Percentiles rank a stretch among this genome's conserved stretches.
phyloP scores from a whole-genome alignment of 2,888 invertebrate genomes.

The Cantharis flavilabris region DNA sequence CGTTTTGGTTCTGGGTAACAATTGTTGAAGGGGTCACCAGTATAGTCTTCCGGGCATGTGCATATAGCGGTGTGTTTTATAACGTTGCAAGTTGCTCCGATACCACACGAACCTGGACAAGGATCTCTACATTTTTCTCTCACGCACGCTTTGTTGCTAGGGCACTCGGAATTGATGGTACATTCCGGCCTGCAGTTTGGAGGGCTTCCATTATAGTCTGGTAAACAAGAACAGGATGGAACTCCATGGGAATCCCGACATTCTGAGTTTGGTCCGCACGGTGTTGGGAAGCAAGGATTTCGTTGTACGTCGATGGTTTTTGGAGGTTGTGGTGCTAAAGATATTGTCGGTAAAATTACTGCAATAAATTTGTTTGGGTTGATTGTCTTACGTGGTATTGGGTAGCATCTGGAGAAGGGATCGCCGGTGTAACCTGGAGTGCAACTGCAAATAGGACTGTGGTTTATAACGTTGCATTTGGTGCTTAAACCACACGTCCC shows the following conservation, averaged over 20 bases:
- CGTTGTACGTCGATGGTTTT: slow-evolving; percentile 49
- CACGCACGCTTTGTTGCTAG: slow-evolving; percentile 73
- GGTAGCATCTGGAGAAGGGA: slow-evolving; percentile 66
- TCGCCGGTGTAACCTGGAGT: slow-evolving; percentile 70
- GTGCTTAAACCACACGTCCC: slow-evolving; percentile 74
- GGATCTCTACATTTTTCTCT: slow-evolving; percentile 77
- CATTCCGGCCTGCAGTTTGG: slow-evolving; percentile 82
- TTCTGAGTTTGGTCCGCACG: slow-evolving; percentile 78
- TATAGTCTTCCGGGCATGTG: slow-evolving; percentile 71
- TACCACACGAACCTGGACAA: slow-evolving; percentile 78
- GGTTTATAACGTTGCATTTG: slow-evolving; percentile 74
- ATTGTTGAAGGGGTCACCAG: slow-evolving; percentile 77
- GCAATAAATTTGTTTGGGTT: not conserved
- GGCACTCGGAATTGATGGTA: slow-evolving; percentile 74
- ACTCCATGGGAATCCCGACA: slow-evolving; percentile 70
- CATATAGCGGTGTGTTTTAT: slow-evolving; percentile 78
- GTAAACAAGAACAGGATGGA: slow-evolving; percentile 75
- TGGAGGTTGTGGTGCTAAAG: slow-evolving; percentile 36
- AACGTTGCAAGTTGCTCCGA: slow-evolving; percentile 73
- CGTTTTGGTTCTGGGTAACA: slow-evolving; percentile 63
- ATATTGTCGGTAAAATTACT: slow-evolving; percentile 8
- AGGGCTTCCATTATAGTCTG: slow-evolving; percentile 73
- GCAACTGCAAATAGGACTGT: slow-evolving; percentile 73
- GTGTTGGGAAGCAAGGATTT: slow-evolving; percentile 77
- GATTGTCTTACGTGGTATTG: slow-evolving; percentile 51